Base-by-base conservation (phyloP, 2,113 vertebrate species). In the Microtus montanus region DNA sequence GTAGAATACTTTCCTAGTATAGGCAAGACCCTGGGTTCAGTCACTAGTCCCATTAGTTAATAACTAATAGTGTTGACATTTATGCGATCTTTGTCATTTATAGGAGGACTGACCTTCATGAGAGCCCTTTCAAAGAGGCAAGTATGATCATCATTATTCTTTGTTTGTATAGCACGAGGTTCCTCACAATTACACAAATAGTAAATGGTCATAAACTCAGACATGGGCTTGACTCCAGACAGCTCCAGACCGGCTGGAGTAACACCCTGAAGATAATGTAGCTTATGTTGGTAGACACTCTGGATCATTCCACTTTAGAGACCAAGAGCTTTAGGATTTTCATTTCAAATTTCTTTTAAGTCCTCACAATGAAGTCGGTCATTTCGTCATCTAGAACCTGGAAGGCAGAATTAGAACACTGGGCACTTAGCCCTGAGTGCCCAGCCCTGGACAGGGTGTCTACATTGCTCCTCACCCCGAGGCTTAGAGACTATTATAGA, bases 1-100 rank as follows among this genome's bases (percentile, higher is more conserved):
- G 61, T 35, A 47, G 17, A 68, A 44, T 24, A 0, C 30, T 68
- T 86, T 30, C 63, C 41, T 68, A 68, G 30, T 5, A 49, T 11
- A 49, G 61, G 63, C 63, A 86, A 68, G 28, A 66, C 44, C 63
- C 63, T 44, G 44, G 75, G 5, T 35, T 85, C 83, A 86, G 8
- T 35, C 11, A 0, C 44, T 47, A 33, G 82, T 33, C 28, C 28
- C 26, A 30, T 63, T 61, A 41, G 64, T 28, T 84, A 84, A 44
- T 78, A 78, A 19, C n/a, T 58, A 82, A 79, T 64, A 95, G 54
- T 52, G n/a, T 47, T 91, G n/a, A 84, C 58, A 90, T 85, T 86
- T 64, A 54, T 30, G 61, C 8, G 83, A 87, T 12, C 28, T 75
- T 87, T 94, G 54, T 49, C 64, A 87, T 75, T 73, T 90, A 58